Evolutionary conservation across 2,888 invertebrate species (phyloP), one percentile per base, ranked within the genome.

Genomic region (Eurytoma californica): DNA sequence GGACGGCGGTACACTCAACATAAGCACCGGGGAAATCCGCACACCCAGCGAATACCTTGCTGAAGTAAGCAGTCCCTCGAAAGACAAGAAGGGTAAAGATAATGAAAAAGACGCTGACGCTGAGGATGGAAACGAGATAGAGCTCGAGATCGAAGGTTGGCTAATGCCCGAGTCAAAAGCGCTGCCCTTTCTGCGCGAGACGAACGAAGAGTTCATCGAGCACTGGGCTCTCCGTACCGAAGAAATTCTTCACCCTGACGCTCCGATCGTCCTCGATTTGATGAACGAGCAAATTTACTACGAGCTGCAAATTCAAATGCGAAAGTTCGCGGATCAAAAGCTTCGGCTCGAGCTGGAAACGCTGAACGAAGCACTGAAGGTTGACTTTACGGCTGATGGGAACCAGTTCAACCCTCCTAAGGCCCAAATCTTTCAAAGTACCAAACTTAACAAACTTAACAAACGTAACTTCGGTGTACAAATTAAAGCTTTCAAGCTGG

Each of bases 271-370:
- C 82, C 91, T 92, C 84, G 92, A 94, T 82, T 88, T 95, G 53
- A 92, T 96, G 58, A 93, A 92, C 13, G 93, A 94, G 83, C 92
- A 93, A 81, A 93, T 94, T 82, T 92, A 94, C 82, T 90, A 92
- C 77, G 93, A 94, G 82, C 91, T 94, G 72, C 94, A 95, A 76
- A 84, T 93, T 47, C 92, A 95, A 86, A 91, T 95, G 51, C 91
- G 95, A n/a, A 90, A 92, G 55, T 91, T 93, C 66, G 95, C 95
- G 0, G 96, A 96, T 86, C 93, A 94, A 84, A 85, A 93, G 83
- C 94, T 94, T 94, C 91, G 91, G 84, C 74, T 92, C 39, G 94
- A 94, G 84, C 86, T 94, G 66, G 90, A 90, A 5, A 82, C 91
- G 72, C 87, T 94, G 28, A 92, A 92, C 89, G 92, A 86, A 83